A percentile compares a stretch with the other conserved stretches of the same genome.
These are phyloP conservation scores for Penelope pileata DNA, from an alignment of 2,113 vertebrate genomes.

Conservation along the genomic window DNA sequence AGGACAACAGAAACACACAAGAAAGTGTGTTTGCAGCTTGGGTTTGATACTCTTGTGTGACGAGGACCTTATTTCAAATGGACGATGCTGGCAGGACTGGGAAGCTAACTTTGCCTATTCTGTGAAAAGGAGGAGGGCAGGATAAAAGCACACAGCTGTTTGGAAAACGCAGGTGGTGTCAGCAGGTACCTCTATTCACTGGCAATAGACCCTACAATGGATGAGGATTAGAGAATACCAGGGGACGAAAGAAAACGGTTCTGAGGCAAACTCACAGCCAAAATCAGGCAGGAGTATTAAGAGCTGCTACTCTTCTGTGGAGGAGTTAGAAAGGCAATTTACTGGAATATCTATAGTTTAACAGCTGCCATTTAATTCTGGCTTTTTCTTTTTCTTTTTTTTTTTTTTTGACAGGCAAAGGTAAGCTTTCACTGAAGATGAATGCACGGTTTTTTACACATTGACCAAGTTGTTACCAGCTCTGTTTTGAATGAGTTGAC, in stretches of 20 bases:
- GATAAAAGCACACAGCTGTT: not conserved
- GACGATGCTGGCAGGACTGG: not conserved
- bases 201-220: not conserved
- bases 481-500: not conserved
- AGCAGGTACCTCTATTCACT: not conserved
- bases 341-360: not conserved
- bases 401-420: not conserved
- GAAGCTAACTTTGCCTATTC: not conserved
- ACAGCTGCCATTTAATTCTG: not conserved
- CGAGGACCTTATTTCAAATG: not conserved
- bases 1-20: constrained; percentile 11
- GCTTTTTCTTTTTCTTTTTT: not conserved
- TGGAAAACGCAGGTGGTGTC: not conserved
- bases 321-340: not conserved
- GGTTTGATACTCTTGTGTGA: not conserved
- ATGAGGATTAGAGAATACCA: not conserved
- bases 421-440: not conserved
- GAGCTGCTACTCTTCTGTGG: not conserved
- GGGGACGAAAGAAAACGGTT: not conserved
- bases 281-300: not conserved
- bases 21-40: not conserved
- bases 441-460: accelerated
- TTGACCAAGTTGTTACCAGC: not conserved
- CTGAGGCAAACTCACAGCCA: not conserved
- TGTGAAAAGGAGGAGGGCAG: not conserved